Base-by-base conservation (phyloP, 2,797 vertebrate genomes). In the Macropus fuliginosus region DNA sequence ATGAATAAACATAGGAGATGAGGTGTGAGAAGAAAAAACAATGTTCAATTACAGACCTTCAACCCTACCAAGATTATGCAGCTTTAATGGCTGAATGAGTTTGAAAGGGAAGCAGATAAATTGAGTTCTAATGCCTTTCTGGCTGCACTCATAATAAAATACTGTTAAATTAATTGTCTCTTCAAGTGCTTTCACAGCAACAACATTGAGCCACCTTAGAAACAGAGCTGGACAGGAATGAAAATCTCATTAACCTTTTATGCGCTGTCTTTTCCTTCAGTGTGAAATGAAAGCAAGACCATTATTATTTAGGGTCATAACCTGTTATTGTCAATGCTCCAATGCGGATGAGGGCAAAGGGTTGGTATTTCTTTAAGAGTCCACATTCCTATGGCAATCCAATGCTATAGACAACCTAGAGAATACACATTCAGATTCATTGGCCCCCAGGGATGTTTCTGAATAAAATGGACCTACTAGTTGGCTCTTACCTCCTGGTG, bases 71-170 rank as follows among this genome's bases (percentile, higher is more conserved):
- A 98, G 96, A 98, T 98, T 97, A 98, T 97, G 95, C 56, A n/a
- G 97, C 95, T 97, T 98, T 98, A 98, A 98, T 90, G 40, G 95
- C 96, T 98, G 97, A 97, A 95, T 97, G 97, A 97, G 91, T 98
- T 97, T 98, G 97, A 98, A 98, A 98, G 97, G 93, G 95, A 98
- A 97, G 97, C 97, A 98, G 98, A 97, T 97, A 98, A 98, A 98
- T 96, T 97, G 97, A 98, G 96, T 95, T 98, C 95, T 98, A 98
- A 98, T 97, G 98, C 96, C 97, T 94, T 97, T 98, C 97, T 96
- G 94, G 91, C 96, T 3, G 94, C 96, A 97, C 94, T 98, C 97
- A 92, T 97, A 97, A 98, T 97, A 96, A 98, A 98, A 94, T 96
- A 93, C 91, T 95, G 96, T 97, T 97, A 96, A 97, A 97, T 97